Evolutionary conservation across 2,888 invertebrate species (phyloP).

Genomic region (Oxytorus armatus): DNA sequence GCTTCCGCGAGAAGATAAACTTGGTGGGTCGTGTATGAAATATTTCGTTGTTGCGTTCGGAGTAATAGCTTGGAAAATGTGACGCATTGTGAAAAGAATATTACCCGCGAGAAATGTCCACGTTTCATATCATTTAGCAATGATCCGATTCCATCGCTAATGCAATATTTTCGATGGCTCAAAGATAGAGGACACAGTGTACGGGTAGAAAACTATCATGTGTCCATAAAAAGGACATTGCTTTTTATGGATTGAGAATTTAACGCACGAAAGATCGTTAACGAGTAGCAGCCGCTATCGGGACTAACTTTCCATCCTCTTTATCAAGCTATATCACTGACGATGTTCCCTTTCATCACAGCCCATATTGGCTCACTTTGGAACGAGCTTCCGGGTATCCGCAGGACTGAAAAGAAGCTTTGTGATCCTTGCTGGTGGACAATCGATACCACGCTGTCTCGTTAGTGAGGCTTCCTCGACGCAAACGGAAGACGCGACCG

Average conservation of each 20-base stretch:
- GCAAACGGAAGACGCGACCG: slow-evolving; percentile 4
- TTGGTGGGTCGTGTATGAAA: slow-evolving; percentile 1
- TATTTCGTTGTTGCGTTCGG: slow-evolving; percentile 27
- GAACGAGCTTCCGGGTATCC: slow-evolving; percentile 60
- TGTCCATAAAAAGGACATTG: neutral
- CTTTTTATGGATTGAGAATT: slow-evolving; percentile 2
- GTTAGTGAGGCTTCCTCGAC: neutral
- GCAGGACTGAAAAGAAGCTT: slow-evolving; percentile 51
- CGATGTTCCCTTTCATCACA: slow-evolving; percentile 57
- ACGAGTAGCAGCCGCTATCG: slow-evolving; percentile 14
- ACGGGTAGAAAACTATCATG: too few species aligned
- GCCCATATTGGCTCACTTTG: slow-evolving; percentile 10
- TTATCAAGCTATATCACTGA: neutral
- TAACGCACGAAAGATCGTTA: slow-evolving; percentile 46
- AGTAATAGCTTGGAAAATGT: slow-evolving; percentile 7
- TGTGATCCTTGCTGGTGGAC: slow-evolving; percentile 52
- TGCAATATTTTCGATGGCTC: too few species aligned
- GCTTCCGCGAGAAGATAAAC: slow-evolving; percentile 21
- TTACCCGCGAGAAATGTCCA: too few species aligned
- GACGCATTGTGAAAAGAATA: too few species aligned
- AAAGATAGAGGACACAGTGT: too few species aligned
- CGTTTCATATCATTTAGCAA: too few species aligned
- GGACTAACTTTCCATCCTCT: neutral
- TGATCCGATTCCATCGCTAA: too few species aligned
- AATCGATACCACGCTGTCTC: slow-evolving; percentile 48